phyloP scores from a whole-genome alignment of 1,140 invertebrate genomes.

The Apis cerana region DNA sequence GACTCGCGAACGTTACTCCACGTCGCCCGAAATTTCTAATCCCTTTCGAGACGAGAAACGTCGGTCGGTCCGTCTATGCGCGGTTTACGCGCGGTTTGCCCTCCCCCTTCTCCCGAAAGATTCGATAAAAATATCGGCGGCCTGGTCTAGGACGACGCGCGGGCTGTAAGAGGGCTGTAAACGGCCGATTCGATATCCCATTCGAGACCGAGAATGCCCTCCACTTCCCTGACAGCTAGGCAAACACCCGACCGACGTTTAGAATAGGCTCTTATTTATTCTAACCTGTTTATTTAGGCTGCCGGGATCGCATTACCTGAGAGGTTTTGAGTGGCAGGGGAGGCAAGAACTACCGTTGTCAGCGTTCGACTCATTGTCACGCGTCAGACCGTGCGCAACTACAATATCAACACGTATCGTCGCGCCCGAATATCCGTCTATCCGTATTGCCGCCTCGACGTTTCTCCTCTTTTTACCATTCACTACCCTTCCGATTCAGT shows the following conservation, averaged over 20 bases:
- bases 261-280: conserved; percentile 79
- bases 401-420: conserved; percentile 39
- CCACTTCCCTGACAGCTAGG: conserved; percentile 74
- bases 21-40: too few species aligned
- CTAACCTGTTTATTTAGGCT: conserved; percentile 78
- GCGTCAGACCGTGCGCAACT: conserved; percentile 47
- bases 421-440: too few species aligned
- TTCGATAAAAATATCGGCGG: too few species aligned
- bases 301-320: conserved; percentile 76
- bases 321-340: conserved; percentile 68
- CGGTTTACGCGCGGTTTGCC: too few species aligned
- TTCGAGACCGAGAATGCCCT: conserved; percentile 66
- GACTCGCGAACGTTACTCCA: too few species aligned
- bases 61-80: too few species aligned
- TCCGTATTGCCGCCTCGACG: too few species aligned
- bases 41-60: too few species aligned
- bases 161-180: conserved; percentile 65
- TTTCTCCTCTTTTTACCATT: too few species aligned
- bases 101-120: too few species aligned
- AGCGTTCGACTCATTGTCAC: conserved; percentile 70
- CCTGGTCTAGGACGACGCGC: too few species aligned
- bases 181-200: conserved; percentile 72
- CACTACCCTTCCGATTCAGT: too few species aligned
- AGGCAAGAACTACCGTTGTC: conserved; percentile 67
- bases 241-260: conserved; percentile 75